Percentiles rank a stretch among this genome's conserved stretches.
phyloP scores from a whole-genome alignment of 2,888 invertebrate genomes.

The Protodeltote pygarga region DNA sequence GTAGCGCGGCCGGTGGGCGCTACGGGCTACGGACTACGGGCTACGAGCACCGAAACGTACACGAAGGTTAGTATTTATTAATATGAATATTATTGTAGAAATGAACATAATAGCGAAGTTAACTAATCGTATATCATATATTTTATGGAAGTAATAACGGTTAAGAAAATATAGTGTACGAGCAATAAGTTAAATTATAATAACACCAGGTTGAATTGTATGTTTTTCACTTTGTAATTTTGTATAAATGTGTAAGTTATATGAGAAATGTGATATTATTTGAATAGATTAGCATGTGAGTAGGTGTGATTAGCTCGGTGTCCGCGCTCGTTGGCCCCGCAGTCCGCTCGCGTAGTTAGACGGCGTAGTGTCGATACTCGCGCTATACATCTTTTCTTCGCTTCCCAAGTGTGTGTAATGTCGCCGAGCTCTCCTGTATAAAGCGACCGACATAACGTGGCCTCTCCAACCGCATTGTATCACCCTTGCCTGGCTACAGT shows the following conservation, averaged over 20 bases:
- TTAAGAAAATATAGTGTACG: too few species aligned
- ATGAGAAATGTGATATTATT: too few species aligned
- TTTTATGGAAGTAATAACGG: background rate
- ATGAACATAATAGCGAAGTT: background rate
- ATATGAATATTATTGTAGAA: background rate
- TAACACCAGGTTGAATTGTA: too few species aligned
- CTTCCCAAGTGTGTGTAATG: constrained; percentile 63
- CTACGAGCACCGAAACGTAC: constrained; percentile 28
- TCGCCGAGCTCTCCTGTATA: constrained; percentile 67
- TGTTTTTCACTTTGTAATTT: too few species aligned
- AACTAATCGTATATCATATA: background rate
- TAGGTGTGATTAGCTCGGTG: too few species aligned
- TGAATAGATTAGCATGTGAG: too few species aligned
- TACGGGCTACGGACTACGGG: constrained; percentile 36
- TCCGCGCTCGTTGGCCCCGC: too few species aligned
- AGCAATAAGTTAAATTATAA: too few species aligned
- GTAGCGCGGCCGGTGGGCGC: constrained; percentile 40
- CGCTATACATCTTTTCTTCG: constrained; percentile 77
- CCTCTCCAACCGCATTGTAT: constrained; percentile 48
- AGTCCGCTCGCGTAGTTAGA: constrained; percentile 28
- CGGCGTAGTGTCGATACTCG: constrained; percentile 47
- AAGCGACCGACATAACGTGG: constrained; percentile 60
- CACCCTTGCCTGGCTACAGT: constrained; percentile 33
- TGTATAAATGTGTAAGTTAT: too few species aligned
- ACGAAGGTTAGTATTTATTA: constrained; percentile 1